Evolutionary conservation across 2,797 vertebrate species (phyloP), one percentile per base, ranked within the genome.

Genomic region (Taenioides sp.): DNA sequence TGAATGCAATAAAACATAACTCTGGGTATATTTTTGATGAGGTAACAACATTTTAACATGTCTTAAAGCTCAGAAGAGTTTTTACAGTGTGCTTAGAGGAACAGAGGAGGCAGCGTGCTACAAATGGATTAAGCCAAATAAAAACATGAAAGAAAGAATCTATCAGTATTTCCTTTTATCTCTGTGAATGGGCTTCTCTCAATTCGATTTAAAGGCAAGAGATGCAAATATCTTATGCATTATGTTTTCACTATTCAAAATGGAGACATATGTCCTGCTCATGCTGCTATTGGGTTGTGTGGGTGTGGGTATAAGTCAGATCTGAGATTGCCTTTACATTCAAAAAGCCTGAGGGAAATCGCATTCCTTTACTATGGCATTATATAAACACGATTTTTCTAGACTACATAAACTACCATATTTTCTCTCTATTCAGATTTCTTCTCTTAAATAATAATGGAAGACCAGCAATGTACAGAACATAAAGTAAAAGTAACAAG

Each of bases 221-320:
- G 77, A 76, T 64, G 74, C 78, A 74, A 65, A 64, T 76, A 62
- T 66, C 70, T 55, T 75, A 76, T 89, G 79, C 86, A 49, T 88
- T 81, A 86, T 68, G 62, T 47, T 55, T 63, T 76, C 67, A 57
- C 86, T 82, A 86, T 72, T 89, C 84, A 87, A 71, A 62, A 73
- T 12, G 72, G 60, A 74, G 55, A 54, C 70, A 82, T 62, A 71
- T 64, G 67, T 66, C 52, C 69, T 78, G 66, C 69, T 23, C 23
- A 67, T 71, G 54, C 20, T 71, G 66, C 54, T 62, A 75, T 77
- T 2, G 79, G 70, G 58, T 59, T 69, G 78, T 66, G 86, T 88
- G 76, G 87, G 84, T n/a, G 84, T 75, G 9, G 50, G 43, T 73
- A 23, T 37, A 75, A 67, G 67, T 69, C 69, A 1, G 47, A 62